phyloP scores from a whole-genome alignment of 2,113 vertebrate genomes.

The Ia io region DNA sequence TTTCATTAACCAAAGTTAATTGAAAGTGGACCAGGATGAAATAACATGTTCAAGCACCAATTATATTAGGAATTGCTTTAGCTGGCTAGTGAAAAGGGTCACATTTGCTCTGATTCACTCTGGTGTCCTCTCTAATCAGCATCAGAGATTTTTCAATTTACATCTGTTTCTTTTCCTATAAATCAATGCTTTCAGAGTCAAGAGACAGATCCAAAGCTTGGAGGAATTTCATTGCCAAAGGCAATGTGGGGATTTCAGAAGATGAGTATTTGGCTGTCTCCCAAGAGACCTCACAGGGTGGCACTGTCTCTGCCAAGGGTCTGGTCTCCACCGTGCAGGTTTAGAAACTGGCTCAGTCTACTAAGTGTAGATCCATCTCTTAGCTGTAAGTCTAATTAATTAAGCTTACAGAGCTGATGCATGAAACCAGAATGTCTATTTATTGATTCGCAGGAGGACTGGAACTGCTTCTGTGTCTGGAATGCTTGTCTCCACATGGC shows the following conservation, averaged over 20 bases:
- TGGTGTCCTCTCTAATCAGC: background rate
- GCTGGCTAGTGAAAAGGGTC: background rate
- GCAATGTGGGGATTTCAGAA: background rate
- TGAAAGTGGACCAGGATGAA: constrained; percentile 5
- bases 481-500: background rate
- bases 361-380: background rate
- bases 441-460: constrained; percentile 1
- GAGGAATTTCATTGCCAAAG: background rate
- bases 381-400: constrained; percentile 7
- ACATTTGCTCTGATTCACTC: background rate
- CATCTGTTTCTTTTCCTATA: background rate
- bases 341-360: background rate
- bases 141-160: background rate
- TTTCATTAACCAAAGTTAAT: constrained; percentile 11
- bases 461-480: background rate
- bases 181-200: background rate
- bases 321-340: background rate
- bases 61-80: background rate
- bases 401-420: background rate
- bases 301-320: background rate
- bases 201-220: background rate
- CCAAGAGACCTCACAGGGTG: background rate
- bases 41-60: background rate
- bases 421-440: background rate
- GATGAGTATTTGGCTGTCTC: background rate